Percentiles rank a stretch among this genome's conserved stretches.
Evolutionary conservation across 2,113 vertebrate species (phyloP).

Genomic region (Alectura lathami): DNA sequence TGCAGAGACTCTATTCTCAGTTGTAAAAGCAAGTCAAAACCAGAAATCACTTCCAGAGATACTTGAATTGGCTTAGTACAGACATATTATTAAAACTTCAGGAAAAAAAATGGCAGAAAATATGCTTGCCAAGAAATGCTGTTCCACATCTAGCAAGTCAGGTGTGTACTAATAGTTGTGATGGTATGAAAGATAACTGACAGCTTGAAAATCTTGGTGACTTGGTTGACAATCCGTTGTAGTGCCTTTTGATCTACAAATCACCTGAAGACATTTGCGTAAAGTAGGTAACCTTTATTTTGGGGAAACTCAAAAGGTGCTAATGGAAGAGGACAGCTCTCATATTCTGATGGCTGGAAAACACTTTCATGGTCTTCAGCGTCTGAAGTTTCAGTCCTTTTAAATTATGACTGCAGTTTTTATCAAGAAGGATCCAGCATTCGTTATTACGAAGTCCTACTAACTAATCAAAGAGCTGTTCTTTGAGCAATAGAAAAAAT

Average conservation of each 20-base stretch:
- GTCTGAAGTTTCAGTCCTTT: not conserved
- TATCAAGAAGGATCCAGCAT: not conserved
- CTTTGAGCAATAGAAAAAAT: not conserved
- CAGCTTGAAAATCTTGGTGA: not conserved
- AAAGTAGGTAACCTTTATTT: not conserved
- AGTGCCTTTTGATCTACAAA: not conserved
- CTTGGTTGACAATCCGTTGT: not conserved
- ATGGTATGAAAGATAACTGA: not conserved
- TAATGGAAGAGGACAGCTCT: not conserved
- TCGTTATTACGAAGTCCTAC: not conserved
- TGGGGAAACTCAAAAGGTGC: not conserved
- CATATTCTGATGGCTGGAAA: not conserved
- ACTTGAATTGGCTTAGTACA: not conserved
- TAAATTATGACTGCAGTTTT: not conserved
- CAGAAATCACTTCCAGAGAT: not conserved
- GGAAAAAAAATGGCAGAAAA: not conserved
- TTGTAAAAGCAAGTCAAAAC: not conserved
- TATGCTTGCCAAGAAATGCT: not conserved
- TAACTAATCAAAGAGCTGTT: not conserved
- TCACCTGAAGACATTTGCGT: not conserved
- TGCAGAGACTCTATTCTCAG: rapidly evolving
- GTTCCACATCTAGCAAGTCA: not conserved
- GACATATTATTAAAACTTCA: not conserved
- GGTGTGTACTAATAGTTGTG: not conserved
- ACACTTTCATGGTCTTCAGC: not conserved